phyloP scores from a whole-genome alignment of 2,113 vertebrate species.

The Hippocampus barbouri region DNA sequence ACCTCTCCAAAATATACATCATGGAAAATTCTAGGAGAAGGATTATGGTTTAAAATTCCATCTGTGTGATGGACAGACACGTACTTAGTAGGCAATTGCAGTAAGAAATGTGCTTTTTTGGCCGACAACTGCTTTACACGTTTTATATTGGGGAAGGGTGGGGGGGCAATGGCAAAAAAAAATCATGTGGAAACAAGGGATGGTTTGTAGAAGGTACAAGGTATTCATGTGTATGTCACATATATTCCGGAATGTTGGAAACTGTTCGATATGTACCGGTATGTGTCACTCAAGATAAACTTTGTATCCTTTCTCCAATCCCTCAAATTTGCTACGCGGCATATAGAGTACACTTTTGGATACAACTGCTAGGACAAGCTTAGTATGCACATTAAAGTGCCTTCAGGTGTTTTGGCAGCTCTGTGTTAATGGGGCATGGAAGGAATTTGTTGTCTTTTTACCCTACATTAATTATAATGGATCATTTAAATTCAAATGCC shows the following conservation, averaged over 20 bases:
- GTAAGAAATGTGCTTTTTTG: slow-evolving; percentile 50
- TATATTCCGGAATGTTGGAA: not conserved
- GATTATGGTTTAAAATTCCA: slow-evolving; percentile 69
- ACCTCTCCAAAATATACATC: slow-evolving; percentile 58
- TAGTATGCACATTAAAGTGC: too few relatives aligned
- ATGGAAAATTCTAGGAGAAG: slow-evolving; percentile 61
- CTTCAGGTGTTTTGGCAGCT: too few relatives aligned
- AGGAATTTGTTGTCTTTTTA: not conserved
- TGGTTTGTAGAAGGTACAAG: not conserved
- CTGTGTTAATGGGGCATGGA: too few relatives aligned
- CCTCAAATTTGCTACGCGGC: not conserved
- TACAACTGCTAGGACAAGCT: too few relatives aligned
- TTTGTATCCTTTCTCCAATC: too few relatives aligned
- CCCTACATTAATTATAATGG: not conserved
- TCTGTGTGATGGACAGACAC: slow-evolving; percentile 66
- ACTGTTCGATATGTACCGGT: not conserved
- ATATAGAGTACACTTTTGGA: not conserved
- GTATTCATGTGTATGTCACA: not conserved
- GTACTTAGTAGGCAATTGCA: slow-evolving; percentile 71
- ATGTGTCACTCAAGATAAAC: not conserved
- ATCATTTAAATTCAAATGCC: not conserved
- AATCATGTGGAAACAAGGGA: not conserved
- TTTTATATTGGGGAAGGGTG: not conserved
- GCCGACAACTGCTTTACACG: not conserved
- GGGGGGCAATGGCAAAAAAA: not conserved